Evolutionary conservation across 2,888 invertebrate genomes (phyloP).

Genomic region (Drosophila basisetae): DNA sequence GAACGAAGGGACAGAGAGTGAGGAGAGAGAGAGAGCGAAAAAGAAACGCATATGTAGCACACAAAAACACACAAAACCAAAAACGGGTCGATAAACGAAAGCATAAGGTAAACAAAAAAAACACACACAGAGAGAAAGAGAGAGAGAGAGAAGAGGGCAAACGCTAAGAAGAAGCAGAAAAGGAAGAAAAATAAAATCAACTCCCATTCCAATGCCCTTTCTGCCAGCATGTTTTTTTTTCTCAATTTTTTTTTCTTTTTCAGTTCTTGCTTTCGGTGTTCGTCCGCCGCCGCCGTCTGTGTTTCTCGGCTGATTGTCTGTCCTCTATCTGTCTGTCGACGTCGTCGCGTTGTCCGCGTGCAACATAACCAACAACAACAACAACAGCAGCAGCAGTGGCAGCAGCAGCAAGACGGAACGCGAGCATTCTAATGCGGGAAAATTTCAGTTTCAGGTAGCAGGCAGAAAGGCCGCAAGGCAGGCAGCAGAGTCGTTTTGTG

Average conservation of each 20-base stretch:
- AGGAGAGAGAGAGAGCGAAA: constrained; percentile 45
- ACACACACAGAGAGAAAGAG: constrained; percentile 11
- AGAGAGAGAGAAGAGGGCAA: constrained; percentile 30
- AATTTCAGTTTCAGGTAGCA: constrained; percentile 71
- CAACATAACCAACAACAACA: constrained; percentile 55
- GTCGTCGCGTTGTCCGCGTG: constrained; percentile 47
- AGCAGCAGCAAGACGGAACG: constrained; percentile 41
- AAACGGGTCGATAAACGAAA: constrained; percentile 79
- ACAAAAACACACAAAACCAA: constrained; percentile 68
- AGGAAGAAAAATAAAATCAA: constrained; percentile 70
- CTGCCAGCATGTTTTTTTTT: constrained; percentile 38
- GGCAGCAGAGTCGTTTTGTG: constrained; percentile 23
- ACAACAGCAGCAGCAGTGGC: constrained; percentile 29
- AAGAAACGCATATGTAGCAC: constrained; percentile 70
- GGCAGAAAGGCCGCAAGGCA: constrained; percentile 20
- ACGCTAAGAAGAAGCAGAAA: constrained; percentile 39
- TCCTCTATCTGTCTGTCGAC: constrained; percentile 13
- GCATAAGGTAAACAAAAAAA: constrained; percentile 78
- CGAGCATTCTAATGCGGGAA: constrained; percentile 70
- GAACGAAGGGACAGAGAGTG: constrained; percentile 29
- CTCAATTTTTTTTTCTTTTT: constrained; percentile 19
- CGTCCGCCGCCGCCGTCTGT: constrained; percentile 22
- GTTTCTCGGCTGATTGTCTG: constrained; percentile 53
- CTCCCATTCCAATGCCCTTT: constrained; percentile 66
- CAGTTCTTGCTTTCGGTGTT: constrained; percentile 32